These are phyloP conservation scores for Stomorhina lunata DNA, from an alignment of 2,888 invertebrate genomes.

Conservation along the genomic window DNA sequence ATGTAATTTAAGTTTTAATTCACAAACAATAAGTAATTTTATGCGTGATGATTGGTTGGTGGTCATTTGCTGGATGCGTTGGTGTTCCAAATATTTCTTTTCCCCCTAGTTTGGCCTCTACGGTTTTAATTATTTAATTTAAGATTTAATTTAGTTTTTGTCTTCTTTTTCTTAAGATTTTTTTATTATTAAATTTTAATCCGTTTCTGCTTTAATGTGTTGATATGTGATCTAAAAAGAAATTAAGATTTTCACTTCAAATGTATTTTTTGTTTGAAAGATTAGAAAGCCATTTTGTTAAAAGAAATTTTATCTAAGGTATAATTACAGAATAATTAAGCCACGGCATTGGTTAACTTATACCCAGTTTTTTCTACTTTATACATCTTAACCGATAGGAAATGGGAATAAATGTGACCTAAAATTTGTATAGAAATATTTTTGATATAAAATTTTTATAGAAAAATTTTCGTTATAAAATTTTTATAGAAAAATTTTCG, in stretches of 20 bases:
- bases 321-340: too few species aligned
- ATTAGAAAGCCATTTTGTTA: too few species aligned
- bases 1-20: slow-evolving; percentile 17
- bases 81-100: slow-evolving; percentile 24
- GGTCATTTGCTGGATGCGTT: not conserved
- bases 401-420: too few species aligned
- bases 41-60: not conserved
- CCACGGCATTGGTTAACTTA: too few species aligned
- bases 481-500: too few species aligned
- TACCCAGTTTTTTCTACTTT: too few species aligned
- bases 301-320: too few species aligned
- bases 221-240: not conserved
- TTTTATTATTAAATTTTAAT: not conserved
- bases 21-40: not conserved
- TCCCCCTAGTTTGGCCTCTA: not conserved
- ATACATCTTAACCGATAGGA: too few species aligned
- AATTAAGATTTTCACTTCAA: too few species aligned
- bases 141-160: not conserved
- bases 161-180: not conserved
- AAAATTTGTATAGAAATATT: too few species aligned
- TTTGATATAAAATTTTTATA: too few species aligned
- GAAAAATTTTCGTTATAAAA: too few species aligned
- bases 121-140: not conserved
- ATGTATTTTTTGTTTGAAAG: not conserved
- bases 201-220: slow-evolving; percentile 41